Evolutionary conservation across 2,888 invertebrate genomes (phyloP).

Genomic region (Chloroclysta siterata): DNA sequence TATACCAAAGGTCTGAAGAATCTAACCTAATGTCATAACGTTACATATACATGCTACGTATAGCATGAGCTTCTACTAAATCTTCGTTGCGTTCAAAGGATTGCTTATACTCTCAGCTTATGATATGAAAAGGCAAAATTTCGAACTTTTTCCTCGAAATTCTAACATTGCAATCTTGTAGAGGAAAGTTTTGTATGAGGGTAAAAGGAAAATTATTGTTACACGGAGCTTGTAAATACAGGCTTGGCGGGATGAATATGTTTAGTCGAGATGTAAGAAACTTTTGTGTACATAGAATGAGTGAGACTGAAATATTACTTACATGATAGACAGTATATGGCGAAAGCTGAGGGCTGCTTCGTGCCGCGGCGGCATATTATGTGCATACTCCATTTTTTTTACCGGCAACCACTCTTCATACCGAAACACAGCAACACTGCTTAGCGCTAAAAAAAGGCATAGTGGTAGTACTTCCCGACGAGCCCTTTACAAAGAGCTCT

Average conservation of each 20-base stretch:
- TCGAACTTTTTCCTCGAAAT: conserved; percentile 27
- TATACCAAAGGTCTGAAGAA: too few species aligned
- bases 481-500: too few species aligned
- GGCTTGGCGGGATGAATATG: conserved; percentile 19
- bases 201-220: conserved; percentile 30
- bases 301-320: neutral
- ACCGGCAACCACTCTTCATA: too few species aligned
- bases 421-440: too few species aligned
- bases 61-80: neutral
- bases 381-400: too few species aligned
- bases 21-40: too few species aligned
- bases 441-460: too few species aligned
- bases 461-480: too few species aligned
- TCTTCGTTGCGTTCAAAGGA: conserved; percentile 1
- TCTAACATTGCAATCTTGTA: conserved; percentile 25
- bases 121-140: conserved; percentile 21
- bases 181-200: conserved; percentile 22
- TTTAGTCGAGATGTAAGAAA: conserved; percentile 14
- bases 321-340: too few species aligned
- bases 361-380: too few species aligned
- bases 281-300: conserved; percentile 1
- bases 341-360: too few species aligned
- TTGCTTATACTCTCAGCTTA: conserved; percentile 1
- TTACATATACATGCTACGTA: too few species aligned
- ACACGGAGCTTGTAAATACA: conserved; percentile 25